Percentiles rank a stretch among this genome's conserved stretches.
Conservation (phyloP, 2,888 invertebrate species). For the Rhabditoides inermis region DNA sequence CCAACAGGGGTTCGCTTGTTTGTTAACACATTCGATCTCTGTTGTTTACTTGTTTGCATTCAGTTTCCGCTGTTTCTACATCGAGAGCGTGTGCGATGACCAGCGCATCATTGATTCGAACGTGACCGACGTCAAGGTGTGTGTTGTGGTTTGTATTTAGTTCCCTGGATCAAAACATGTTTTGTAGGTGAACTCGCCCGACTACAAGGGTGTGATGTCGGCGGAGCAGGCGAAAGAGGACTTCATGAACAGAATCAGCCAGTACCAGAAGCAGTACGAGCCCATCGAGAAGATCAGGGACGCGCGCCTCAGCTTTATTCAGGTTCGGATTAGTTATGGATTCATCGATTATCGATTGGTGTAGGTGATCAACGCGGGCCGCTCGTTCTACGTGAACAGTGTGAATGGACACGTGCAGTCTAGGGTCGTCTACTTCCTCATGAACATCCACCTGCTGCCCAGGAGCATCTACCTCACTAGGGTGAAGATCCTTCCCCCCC, state of each 20-base stretch:
- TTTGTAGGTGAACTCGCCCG: conserved; percentile 91
- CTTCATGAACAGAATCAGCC: conserved; percentile 80
- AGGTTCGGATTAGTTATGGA: conserved; percentile 10
- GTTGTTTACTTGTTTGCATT: conserved; percentile 1
- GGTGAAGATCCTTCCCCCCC: conserved; percentile 56
- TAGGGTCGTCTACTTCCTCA: conserved; percentile 91
- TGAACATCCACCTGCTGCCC: conserved; percentile 97
- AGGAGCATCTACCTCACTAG: conserved; percentile 91
- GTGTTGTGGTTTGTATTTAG: not conserved
- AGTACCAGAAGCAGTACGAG: conserved; percentile 83
- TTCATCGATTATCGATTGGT: not conserved
- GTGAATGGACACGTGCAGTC: conserved; percentile 77
- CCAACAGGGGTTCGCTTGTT: conserved; percentile 10
- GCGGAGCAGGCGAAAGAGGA: conserved; percentile 76
- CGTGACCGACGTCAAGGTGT: conserved; percentile 64
- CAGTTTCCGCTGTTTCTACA: conserved; percentile 82
- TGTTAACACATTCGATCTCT: not conserved
- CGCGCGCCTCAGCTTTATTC: conserved; percentile 26
- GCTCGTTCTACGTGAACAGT: conserved; percentile 56
- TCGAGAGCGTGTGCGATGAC: conserved; percentile 94
- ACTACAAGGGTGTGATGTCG: conserved; percentile 74
- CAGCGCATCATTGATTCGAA: conserved; percentile 88
- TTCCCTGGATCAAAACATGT: not conserved
- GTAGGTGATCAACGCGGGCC: conserved; percentile 63
- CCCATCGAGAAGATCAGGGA: conserved; percentile 54